Evolutionary conservation across 2,888 invertebrate genomes (phyloP).

Genomic region (Archaeoteleia sp.): DNA sequence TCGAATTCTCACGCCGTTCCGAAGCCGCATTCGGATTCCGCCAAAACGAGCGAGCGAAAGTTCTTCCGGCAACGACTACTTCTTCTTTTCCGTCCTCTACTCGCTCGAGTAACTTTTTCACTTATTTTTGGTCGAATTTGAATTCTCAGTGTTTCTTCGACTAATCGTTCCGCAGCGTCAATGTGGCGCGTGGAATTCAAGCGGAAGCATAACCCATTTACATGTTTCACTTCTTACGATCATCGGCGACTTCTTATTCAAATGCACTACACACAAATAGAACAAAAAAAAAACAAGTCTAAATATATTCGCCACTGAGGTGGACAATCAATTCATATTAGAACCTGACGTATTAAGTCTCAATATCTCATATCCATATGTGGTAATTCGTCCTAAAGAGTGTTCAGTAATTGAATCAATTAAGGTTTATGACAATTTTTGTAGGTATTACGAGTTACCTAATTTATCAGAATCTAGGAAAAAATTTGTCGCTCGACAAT

Average conservation of each 20-base stretch:
- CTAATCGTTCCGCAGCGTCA: slow-evolving; percentile 52
- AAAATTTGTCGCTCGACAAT: too few relatives aligned
- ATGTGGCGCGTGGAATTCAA: slow-evolving; percentile 49
- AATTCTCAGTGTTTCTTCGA: slow-evolving; percentile 46
- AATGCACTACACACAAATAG: slow-evolving; percentile 1
- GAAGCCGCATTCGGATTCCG: slow-evolving; percentile 57
- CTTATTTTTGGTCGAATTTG: slow-evolving; percentile 48
- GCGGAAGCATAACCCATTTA: slow-evolving; percentile 54
- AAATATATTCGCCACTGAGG: too few relatives aligned
- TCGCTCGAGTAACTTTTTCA: slow-evolving; percentile 50
- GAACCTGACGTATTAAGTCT: too few relatives aligned
- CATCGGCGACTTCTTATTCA: slow-evolving; percentile 41
- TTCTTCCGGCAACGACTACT: slow-evolving; percentile 47
- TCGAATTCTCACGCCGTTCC: slow-evolving; percentile 63
- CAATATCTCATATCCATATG: too few relatives aligned
- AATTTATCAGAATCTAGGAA: too few relatives aligned
- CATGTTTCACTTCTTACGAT: slow-evolving; percentile 51
- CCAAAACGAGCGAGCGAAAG: slow-evolving; percentile 53
- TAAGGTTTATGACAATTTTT: too few relatives aligned
- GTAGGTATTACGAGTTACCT: too few relatives aligned
- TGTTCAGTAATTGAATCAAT: too few relatives aligned
- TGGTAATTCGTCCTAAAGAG: too few relatives aligned
- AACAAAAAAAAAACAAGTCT: slow-evolving; percentile 7
- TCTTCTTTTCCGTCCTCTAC: slow-evolving; percentile 46
- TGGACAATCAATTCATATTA: too few relatives aligned